These are phyloP conservation scores for Brachylomia viminalis DNA, from an alignment of 2,888 invertebrate genomes.

Conservation along the genomic window DNA sequence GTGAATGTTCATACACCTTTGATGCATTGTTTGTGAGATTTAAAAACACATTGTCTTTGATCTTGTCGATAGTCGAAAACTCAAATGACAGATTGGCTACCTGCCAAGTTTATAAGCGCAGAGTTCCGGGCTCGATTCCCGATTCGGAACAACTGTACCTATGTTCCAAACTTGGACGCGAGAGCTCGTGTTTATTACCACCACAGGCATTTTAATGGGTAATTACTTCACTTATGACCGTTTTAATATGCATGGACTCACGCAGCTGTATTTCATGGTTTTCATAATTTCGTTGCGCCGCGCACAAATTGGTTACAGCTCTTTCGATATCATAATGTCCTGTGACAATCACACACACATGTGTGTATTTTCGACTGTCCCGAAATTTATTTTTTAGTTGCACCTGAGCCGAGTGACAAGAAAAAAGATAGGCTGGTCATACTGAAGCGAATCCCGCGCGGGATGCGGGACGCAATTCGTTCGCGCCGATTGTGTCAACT, in stretches of 20 bases:
- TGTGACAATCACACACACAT: too few relatives aligned
- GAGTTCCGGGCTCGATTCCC: conserved; percentile 52
- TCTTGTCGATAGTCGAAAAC: conserved; percentile 23
- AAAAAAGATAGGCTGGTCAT: not conserved
- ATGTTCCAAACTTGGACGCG: conserved; percentile 42
- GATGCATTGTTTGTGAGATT: not conserved
- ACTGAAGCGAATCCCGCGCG: not conserved
- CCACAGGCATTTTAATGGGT: conserved; percentile 21
- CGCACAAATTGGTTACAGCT: not conserved
- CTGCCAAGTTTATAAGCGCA: conserved; percentile 38
- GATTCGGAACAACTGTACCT: conserved; percentile 39
- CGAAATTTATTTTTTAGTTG: not conserved
- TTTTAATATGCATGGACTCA: conserved; percentile 24
- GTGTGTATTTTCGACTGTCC: not conserved
- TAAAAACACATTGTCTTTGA: conserved; percentile 31
- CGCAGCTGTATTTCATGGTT: conserved; percentile 5
- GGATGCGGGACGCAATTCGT: too few relatives aligned
- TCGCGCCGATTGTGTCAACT: not conserved
- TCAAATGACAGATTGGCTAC: conserved; percentile 40
- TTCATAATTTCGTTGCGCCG: not conserved
- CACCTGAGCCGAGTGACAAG: not conserved
- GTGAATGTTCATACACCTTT: conserved; percentile 1
- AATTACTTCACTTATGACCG: conserved; percentile 31
- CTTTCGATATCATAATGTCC: not conserved
- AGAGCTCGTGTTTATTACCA: conserved; percentile 30